Evolutionary conservation across 2,797 vertebrate genomes (phyloP).

Genomic region (Peromyscus eremicus): DNA sequence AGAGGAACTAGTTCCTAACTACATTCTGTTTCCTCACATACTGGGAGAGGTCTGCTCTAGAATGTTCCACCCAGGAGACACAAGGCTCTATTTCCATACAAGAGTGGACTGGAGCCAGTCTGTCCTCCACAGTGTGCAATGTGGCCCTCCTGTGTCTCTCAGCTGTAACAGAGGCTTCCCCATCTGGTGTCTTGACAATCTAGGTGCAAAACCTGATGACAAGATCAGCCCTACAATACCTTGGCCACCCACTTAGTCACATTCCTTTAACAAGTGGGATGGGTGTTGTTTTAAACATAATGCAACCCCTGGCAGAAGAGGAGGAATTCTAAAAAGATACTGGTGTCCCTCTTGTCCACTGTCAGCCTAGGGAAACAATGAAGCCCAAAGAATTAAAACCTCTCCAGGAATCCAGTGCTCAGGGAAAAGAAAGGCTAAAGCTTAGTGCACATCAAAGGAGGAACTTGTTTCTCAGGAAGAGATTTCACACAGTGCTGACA

Average conservation of each 20-base stretch:
- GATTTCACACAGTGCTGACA: not conserved
- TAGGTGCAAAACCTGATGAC: not conserved
- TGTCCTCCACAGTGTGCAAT: too few species aligned
- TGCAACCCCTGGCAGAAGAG: not conserved
- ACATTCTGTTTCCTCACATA: not conserved
- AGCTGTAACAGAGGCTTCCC: not conserved
- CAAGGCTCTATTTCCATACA: not conserved
- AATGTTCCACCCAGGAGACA: conserved; percentile 34
- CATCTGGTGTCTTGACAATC: not conserved
- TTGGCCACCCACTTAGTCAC: not conserved
- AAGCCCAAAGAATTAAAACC: not conserved
- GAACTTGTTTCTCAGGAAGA: not conserved
- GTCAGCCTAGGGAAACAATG: not conserved
- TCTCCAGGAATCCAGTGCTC: not conserved
- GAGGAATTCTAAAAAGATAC: not conserved
- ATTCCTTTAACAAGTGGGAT: rapidly evolving
- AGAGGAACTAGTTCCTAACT: not conserved
- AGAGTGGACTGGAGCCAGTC: not conserved
- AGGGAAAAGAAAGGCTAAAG: not conserved
- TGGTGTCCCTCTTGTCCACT: not conserved
- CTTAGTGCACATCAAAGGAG: not conserved
- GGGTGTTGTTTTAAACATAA: not conserved
- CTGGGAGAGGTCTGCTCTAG: conserved; percentile 2
- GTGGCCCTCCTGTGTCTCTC: rapidly evolving
- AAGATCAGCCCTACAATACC: not conserved